Base-by-base conservation (phyloP, 2,113 vertebrate genomes). In the Cinclus cinclus region DNA sequence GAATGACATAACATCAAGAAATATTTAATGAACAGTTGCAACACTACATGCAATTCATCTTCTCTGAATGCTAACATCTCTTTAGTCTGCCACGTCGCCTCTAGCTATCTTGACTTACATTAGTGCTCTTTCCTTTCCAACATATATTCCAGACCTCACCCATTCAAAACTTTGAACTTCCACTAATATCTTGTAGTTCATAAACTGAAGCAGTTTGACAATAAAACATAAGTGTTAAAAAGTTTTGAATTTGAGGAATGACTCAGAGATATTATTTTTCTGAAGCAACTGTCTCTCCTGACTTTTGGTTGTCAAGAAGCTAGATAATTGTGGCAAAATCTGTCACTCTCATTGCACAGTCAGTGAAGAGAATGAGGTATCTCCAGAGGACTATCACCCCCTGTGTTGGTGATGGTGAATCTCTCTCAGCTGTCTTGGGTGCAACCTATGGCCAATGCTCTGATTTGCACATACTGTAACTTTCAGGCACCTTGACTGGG, bases 351-450 rank as follows among this genome's bases (percentile, higher is more conserved):
- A 60, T 39, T 63, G 20, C 1, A 2, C 27, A 41, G 67, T 27
- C 37, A 68, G 33, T 19, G 10, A 39, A 58, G 67, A 56, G 25
- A 60, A 85, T 14, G 14, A 55, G 23, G 33, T 21, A 12, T 18
- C 23, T 75, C 30, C 49, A 87, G 39, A 78, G 28, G 14, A 68
- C 39, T 71, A 19, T 6, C 20, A 68, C 20, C 2, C 23, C 12
- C 10, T 18, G 13, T 7, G 0, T 0, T 49, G 65, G 6, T 13
- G 30, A 44, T 33, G 50, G 69, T 0, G 0, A 83, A 42, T 30
- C 11, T 58, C 33, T 47, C 49, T 69, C 79, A 64, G 44, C 12
- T 44, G 9, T 63, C 47, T 37, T 2, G 1, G 19, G 5, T 62
- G 33, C 47, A 62, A 18, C 37, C 50, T 44, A 5, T 1, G 5